Conservation (phyloP, 2,113 vertebrate species). For the Taurulus bubalis region DNA sequence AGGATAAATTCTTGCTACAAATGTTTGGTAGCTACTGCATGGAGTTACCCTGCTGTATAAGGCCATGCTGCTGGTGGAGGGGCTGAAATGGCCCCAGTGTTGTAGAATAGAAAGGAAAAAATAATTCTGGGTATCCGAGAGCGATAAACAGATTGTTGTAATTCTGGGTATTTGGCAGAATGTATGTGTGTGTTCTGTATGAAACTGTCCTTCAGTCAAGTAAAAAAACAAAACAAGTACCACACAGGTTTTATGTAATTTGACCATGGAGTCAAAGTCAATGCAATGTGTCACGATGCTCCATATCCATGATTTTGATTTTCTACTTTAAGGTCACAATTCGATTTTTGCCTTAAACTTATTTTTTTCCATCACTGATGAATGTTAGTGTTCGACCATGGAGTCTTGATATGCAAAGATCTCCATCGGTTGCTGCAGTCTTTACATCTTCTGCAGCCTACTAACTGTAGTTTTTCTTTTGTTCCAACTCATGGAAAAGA, state of each 20-base stretch:
- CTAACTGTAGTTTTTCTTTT: background rate
- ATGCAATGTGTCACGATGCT: background rate
- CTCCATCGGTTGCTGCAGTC: background rate
- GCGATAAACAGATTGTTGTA: background rate
- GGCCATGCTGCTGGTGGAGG: slow-evolving; percentile 27
- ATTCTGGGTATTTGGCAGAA: background rate
- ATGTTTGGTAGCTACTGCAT: slow-evolving; percentile 60
- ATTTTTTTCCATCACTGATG: too few species aligned
- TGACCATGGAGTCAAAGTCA: background rate
- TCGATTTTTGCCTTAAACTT: background rate
- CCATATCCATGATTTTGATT: background rate
- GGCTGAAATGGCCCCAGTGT: slow-evolving; percentile 17
- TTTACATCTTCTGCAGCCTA: background rate
- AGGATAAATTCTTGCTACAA: slow-evolving; percentile 73
- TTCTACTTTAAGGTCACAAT: background rate
- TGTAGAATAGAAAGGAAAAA: slow-evolving; percentile 22
- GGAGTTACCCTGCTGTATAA: slow-evolving; percentile 44
- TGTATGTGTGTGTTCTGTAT: background rate
- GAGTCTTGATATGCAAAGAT: background rate
- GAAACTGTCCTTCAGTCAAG: background rate
- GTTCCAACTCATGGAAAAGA: background rate
- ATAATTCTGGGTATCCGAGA: background rate
- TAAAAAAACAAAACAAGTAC: background rate
- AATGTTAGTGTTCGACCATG: too few species aligned
- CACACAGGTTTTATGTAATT: background rate